Percentiles rank a stretch among this genome's conserved stretches.
phyloP scores from a whole-genome alignment of 2,113 vertebrate genomes.

The Microtus oregoni region DNA sequence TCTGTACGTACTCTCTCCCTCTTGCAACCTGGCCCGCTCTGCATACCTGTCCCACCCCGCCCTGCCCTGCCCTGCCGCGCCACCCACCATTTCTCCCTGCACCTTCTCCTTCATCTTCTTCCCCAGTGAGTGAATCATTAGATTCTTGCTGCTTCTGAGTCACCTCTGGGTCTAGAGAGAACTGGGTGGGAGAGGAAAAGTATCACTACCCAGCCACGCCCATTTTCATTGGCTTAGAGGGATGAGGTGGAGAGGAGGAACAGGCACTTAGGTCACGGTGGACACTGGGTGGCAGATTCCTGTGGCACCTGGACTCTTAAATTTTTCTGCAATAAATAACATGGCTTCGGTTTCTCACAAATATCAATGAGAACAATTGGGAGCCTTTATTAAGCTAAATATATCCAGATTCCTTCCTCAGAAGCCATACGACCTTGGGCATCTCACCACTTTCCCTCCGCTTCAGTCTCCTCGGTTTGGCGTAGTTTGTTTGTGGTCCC shows the following conservation, averaged over 20 bases:
- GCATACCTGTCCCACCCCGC: not conserved
- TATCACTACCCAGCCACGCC: not conserved
- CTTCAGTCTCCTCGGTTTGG: not conserved
- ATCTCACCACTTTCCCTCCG: conserved; percentile 18
- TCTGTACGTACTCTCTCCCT: conserved; percentile 86
- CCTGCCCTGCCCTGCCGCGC: not conserved
- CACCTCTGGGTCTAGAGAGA: conserved; percentile 16
- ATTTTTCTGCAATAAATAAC: not conserved
- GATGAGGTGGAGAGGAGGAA: not conserved
- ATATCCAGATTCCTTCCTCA: conserved; percentile 1
- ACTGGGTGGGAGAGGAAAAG: not conserved
- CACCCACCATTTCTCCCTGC: not conserved
- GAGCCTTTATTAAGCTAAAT: conserved; percentile 11
- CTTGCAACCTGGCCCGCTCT: not conserved
- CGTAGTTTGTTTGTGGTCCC: not conserved
- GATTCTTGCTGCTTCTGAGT: conserved; percentile 58
- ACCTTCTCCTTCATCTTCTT: conserved; percentile 57
- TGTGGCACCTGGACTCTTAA: not conserved
- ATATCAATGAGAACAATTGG: not conserved
- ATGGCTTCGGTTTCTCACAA: not conserved
- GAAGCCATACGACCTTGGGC: not conserved
- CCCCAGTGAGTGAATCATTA: not conserved
- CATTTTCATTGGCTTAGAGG: not conserved
- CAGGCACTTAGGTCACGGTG: not conserved
- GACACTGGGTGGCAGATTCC: not conserved